Base-by-base conservation (phyloP, 1,140 invertebrate species). In the Phthorimaea operculella region DNA sequence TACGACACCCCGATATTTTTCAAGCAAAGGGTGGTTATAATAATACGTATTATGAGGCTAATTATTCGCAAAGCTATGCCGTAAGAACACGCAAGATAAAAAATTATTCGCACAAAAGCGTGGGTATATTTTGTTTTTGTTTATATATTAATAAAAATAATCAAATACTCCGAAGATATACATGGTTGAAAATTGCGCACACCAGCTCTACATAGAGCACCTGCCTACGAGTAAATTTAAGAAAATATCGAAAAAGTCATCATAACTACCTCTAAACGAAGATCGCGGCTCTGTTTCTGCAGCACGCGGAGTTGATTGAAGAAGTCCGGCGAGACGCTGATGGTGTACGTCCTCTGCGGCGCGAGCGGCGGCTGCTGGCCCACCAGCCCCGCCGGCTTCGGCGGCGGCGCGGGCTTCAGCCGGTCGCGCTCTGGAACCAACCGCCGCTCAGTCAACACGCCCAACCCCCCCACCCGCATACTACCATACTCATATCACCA, bases 221-320 rank as follows among this genome's bases (percentile, higher is more conserved):
- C 6, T 2, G 21, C 2, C 2, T 28, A 6, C 6, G 21, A 28
- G 21, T 28, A 28, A 2, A 28, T 6, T 28, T 4, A 2, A 28
- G 21, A 28, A 28, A 28, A 28, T 28, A 10, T 48, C 10, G 11
- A 50, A 28, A 50, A 12, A 55, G 12, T 21, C 21, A 47, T 21
- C 21, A 47, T 44, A 47, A 74, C 89, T 55, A 98, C 92, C 87
- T 99, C 97, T 59, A 92, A 90, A 55, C 93, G 88, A 14, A 98
- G 87, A 79, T 97, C 95, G 72, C 94, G 95, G 7, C 95, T 93
- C 75, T 95, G 94, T 74, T 96, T 96, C 69, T 96, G 94, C 51
- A 98, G 81, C 33, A 91, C 89, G 50, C 93, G 86, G 44, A 97
- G 79, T 61, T 97, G 94, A 76, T 93, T 93, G 78, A 94, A 95